A percentile compares a stretch with the other conserved stretches of the same genome.
Conservation (phyloP, 2,888 invertebrate species). For the Acronicta alni region DNA sequence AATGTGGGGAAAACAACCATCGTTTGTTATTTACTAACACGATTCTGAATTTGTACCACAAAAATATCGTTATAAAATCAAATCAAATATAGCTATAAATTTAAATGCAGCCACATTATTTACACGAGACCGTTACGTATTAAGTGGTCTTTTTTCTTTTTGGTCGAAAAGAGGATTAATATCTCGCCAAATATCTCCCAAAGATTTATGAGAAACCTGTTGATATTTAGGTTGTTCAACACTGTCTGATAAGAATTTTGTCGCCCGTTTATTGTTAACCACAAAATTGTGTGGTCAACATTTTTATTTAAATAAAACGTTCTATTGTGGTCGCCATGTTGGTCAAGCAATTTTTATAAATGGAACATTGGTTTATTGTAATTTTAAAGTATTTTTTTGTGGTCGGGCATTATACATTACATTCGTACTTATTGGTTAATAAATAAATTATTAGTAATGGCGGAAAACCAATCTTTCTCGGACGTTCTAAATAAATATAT, state of each 20-base stretch:
- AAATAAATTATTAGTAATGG: no score
- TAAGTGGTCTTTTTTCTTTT: slow-evolving; percentile 33
- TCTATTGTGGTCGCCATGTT: background rate
- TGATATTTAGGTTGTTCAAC: slow-evolving; percentile 40
- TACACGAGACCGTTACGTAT: slow-evolving; percentile 41
- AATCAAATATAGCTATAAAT: slow-evolving; percentile 25
- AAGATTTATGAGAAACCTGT: slow-evolving; percentile 53
- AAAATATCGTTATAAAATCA: no score
- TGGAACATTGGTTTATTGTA: slow-evolving; percentile 6
- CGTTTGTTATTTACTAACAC: no score
- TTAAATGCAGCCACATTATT: slow-evolving; percentile 30
- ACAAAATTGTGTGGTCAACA: slow-evolving; percentile 8
- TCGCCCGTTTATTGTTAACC: slow-evolving; percentile 13
- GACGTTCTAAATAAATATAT: no score
- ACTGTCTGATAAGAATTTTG: slow-evolving; percentile 22
- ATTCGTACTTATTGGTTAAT: no score
- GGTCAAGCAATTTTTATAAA: background rate
- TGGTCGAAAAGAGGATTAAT: slow-evolving; percentile 45
- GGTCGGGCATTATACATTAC: background rate
- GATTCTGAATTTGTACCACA: no score
- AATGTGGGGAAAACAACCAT: no score
- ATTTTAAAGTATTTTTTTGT: slow-evolving; percentile 1
- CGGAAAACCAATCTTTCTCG: no score
- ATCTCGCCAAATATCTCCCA: slow-evolving; percentile 29
- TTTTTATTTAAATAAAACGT: background rate